phyloP scores from a whole-genome alignment of 2,113 vertebrate genomes.

The Onychorhynchus coronatus region DNA sequence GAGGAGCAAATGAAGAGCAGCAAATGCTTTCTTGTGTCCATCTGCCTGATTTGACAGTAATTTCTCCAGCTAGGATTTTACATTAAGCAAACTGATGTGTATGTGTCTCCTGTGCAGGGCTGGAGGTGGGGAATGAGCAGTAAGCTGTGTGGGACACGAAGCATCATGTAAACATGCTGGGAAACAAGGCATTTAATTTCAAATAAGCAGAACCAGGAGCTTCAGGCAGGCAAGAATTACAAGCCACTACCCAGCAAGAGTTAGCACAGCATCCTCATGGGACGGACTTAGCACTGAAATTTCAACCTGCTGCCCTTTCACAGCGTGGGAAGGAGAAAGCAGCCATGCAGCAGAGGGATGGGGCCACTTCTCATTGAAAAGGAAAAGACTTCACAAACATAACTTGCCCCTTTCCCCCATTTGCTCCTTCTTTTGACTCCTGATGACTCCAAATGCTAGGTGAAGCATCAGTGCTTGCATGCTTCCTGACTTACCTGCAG shows the following conservation, averaged over 20 bases:
- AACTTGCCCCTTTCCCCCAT: neutral
- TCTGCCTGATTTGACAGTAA: neutral
- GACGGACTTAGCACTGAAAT: neutral
- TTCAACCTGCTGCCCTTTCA: neutral
- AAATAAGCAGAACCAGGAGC: neutral
- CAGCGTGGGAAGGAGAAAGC: neutral
- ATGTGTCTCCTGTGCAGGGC: neutral
- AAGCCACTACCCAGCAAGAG: neutral
- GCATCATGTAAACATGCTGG: neutral
- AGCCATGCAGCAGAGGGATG: neutral
- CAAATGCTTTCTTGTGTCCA: neutral
- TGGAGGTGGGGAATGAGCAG: neutral
- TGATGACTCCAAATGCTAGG: neutral
- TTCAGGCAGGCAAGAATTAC: neutral
- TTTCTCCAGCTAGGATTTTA: slow-evolving; percentile 9
- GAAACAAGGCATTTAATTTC: slow-evolving; percentile 5
- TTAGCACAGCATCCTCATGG: neutral
- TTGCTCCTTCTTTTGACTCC: neutral
- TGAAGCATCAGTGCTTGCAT: neutral
- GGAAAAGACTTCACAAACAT: neutral
- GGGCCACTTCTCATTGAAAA: neutral
- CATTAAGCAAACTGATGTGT: neutral
- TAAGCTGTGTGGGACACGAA: neutral
- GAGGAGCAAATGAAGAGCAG: neutral
- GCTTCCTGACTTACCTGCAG: neutral